Conservation (phyloP, 2,113 vertebrate genomes). For the Centropus unirufus region DNA sequence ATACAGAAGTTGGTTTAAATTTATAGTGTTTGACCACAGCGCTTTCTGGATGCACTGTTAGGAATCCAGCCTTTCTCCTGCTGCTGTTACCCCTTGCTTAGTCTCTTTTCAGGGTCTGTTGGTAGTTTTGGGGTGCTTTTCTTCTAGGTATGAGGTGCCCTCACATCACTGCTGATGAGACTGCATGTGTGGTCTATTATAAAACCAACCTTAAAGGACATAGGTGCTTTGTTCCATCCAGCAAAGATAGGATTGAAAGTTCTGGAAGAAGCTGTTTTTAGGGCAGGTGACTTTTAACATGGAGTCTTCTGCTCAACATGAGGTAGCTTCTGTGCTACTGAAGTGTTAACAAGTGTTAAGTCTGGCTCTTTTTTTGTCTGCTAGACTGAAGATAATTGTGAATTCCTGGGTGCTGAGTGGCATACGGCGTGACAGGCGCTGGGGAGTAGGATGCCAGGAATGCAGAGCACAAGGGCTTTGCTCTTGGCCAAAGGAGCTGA, state of each 20-base stretch:
- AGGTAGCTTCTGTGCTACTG: background rate
- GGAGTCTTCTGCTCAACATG: background rate
- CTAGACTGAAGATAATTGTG: constrained; percentile 58
- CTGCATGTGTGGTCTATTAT: background rate
- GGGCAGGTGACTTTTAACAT: background rate
- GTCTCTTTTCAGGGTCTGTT: background rate
- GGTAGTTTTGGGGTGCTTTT: background rate
- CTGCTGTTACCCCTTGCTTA: background rate
- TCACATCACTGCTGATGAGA: background rate
- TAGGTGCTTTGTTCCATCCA: background rate
- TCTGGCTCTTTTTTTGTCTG: constrained; percentile 20
- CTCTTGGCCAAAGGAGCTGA: constrained; percentile 5
- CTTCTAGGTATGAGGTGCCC: background rate
- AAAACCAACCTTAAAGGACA: background rate
- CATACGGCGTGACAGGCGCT: background rate
- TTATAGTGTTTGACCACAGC: background rate
- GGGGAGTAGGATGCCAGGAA: constrained; percentile 37
- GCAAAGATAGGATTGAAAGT: background rate
- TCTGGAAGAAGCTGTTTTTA: background rate
- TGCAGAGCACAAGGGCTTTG: constrained; percentile 38
- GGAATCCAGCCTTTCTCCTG: background rate
- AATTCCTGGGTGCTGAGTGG: constrained; percentile 69
- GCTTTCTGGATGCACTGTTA: background rate
- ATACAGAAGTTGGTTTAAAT: background rate
- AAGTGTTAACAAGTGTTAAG: constrained; percentile 40